These are phyloP conservation scores for Vanessa tameamea DNA, from an alignment of 1,140 invertebrate species.

Conservation along the genomic window DNA sequence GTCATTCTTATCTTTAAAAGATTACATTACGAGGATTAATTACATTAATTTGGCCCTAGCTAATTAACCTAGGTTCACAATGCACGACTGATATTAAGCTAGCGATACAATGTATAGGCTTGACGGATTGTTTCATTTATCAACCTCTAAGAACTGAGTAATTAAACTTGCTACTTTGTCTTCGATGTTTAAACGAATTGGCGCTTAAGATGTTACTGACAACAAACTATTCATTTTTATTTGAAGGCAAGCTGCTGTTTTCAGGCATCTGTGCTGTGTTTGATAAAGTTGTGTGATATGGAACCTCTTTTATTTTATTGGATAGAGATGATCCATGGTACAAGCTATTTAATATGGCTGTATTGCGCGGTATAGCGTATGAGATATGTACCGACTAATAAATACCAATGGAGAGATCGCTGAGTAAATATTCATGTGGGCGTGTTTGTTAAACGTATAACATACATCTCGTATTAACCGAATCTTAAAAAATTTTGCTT, in stretches of 20 bases:
- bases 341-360: too few species aligned
- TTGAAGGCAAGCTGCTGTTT: neutral
- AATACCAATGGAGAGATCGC: too few species aligned
- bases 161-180: conserved; percentile 18
- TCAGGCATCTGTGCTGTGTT: too few species aligned
- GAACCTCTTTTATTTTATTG: too few species aligned
- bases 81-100: conserved; percentile 10
- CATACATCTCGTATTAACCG: too few species aligned
- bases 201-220: neutral
- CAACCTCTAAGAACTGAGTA: conserved; percentile 19
- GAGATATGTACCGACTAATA: too few species aligned
- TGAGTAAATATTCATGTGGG: too few species aligned
- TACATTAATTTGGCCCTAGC: conserved; percentile 14
- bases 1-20: conserved; percentile 17
- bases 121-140: conserved; percentile 21
- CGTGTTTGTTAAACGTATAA: too few species aligned
- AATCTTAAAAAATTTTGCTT: too few species aligned
- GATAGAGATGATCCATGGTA: too few species aligned
- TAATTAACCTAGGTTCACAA: conserved; percentile 22
- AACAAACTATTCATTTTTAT: neutral
- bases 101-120: conserved; percentile 15
- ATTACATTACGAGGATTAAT: conserved; percentile 15
- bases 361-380: too few species aligned
- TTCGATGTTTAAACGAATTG: neutral
- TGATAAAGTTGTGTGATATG: too few species aligned